Evolutionary conservation across 2,113 vertebrate species (phyloP).

Genomic region (Miniopterus natalensis): DNA sequence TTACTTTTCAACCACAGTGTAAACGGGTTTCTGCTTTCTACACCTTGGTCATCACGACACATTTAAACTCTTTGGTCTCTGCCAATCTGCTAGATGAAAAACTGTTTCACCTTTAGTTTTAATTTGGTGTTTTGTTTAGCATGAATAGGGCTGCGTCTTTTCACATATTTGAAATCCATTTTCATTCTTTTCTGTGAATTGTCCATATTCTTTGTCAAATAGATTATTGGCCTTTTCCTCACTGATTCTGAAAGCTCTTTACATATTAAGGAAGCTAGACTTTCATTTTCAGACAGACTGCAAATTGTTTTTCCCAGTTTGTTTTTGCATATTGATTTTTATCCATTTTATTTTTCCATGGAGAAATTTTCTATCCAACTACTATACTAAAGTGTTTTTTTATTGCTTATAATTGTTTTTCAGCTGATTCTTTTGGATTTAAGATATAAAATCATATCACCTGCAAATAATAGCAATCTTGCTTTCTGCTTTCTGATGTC

Average conservation of each 20-base stretch:
- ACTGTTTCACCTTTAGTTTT: background rate
- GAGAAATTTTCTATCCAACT: constrained; percentile 34
- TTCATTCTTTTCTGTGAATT: constrained; percentile 29
- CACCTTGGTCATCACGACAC: background rate
- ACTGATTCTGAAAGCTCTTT: constrained; percentile 55
- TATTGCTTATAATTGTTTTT: background rate
- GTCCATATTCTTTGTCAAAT: background rate
- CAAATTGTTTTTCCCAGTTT: constrained; percentile 22
- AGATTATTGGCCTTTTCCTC: constrained; percentile 27
- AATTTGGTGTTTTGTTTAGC: constrained; percentile 9
- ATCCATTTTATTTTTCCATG: constrained; percentile 45
- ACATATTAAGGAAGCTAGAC: constrained; percentile 32
- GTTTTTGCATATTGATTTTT: background rate
- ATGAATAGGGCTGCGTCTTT: background rate
- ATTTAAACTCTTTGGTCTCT: constrained; percentile 1
- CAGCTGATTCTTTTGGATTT: constrained; percentile 9
- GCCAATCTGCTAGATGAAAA: background rate
- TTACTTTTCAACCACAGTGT: background rate
- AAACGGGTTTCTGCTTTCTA: background rate
- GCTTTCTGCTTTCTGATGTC: background rate
- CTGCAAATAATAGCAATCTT: constrained; percentile 3
- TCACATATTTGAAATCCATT: constrained; percentile 15
- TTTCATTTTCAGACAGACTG: background rate
- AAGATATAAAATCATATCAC: background rate
- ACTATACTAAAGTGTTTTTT: constrained; percentile 25